These are phyloP conservation scores for Cercocebus atys DNA, from an alignment of 2,113 vertebrate species.

Conservation along the genomic window DNA sequence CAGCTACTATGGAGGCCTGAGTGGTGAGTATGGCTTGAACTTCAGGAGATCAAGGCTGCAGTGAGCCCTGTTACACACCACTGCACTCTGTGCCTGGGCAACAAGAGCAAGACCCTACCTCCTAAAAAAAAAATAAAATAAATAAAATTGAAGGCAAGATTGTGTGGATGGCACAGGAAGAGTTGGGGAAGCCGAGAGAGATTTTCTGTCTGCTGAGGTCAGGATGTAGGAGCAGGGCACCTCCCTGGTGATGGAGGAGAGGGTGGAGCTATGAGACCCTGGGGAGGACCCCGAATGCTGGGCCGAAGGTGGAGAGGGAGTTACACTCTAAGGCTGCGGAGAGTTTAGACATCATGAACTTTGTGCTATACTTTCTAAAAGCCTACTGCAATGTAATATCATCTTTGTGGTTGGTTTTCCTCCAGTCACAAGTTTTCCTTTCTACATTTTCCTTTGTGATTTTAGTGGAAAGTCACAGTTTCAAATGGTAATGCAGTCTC, in stretches of 20 bases:
- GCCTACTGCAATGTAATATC: rapidly evolving
- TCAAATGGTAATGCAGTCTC: background rate
- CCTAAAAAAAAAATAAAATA: too few species aligned
- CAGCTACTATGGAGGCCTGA: too few species aligned
- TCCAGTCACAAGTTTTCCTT: background rate
- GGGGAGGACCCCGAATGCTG: too few species aligned
- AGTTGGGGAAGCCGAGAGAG: rapidly evolving
- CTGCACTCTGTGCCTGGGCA: too few species aligned
- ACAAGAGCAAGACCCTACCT: too few species aligned
- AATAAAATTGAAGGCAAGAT: background rate
- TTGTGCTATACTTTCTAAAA: rapidly evolving
- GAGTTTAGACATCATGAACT: rapidly evolving
- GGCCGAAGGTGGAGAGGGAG: rapidly evolving
- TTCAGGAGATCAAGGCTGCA: too few species aligned
- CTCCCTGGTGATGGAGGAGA: too few species aligned
- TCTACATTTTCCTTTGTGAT: background rate
- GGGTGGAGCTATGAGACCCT: background rate
- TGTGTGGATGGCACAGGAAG: background rate
- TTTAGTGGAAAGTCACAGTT: background rate
- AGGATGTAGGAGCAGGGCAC: background rate
- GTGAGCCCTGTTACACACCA: too few species aligned
- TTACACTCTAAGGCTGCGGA: rapidly evolving
- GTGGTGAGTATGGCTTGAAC: too few species aligned
- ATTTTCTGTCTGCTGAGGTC: too few species aligned
- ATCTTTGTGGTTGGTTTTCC: background rate